phyloP scores from a whole-genome alignment of 2,888 invertebrate species.

The Hecatera dysodea region DNA sequence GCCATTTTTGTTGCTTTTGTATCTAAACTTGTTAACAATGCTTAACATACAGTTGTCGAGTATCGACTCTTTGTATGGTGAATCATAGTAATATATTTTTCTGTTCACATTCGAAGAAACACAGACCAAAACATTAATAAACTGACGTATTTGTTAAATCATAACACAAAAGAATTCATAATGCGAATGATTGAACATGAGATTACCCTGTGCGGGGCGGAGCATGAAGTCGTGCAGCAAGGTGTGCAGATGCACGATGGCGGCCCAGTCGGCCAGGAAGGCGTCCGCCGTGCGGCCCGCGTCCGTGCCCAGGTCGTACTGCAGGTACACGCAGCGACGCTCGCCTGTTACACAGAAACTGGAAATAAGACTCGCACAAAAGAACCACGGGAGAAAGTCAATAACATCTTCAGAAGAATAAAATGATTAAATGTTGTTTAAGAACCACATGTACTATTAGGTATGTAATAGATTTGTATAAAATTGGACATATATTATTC shows the following conservation, averaged over 20 bases:
- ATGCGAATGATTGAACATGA: too few species aligned
- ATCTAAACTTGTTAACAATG: background rate
- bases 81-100: too few species aligned
- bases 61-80: too few species aligned
- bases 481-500: too few species aligned
- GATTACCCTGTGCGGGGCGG: constrained; percentile 94
- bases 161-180: too few species aligned
- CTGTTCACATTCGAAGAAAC: too few species aligned
- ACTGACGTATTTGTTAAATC: too few species aligned
- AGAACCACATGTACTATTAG: background rate
- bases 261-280: constrained; percentile 97
- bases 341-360: constrained; percentile 89
- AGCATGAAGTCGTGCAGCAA: constrained; percentile 96
- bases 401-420: background rate
- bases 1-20: background rate
- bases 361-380: background rate
- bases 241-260: constrained; percentile 97
- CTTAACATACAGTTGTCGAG: background rate
- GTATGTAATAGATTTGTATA: too few species aligned
- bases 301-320: constrained; percentile 96
- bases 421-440: background rate
- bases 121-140: too few species aligned
- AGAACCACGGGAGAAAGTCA: background rate
- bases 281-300: constrained; percentile 97
- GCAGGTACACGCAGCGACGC: constrained; percentile 96